These are phyloP conservation scores for Gracilinanus agilis DNA, from an alignment of 2,113 vertebrate species.

Conservation along the genomic window DNA sequence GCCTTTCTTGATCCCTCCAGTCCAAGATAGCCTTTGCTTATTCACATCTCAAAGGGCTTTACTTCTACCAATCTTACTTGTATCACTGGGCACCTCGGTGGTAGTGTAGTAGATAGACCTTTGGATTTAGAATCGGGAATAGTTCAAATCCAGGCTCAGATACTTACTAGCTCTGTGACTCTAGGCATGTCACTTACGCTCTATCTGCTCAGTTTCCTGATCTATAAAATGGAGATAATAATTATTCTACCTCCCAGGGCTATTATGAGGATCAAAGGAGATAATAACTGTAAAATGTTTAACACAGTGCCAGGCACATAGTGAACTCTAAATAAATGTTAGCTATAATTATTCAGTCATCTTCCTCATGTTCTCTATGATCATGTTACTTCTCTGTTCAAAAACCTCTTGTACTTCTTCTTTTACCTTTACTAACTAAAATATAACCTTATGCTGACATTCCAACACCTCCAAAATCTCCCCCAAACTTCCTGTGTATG, in stretches of 20 bases:
- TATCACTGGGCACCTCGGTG: background rate
- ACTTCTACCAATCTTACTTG: background rate
- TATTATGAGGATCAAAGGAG: no score
- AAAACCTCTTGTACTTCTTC: background rate
- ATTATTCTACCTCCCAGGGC: no score
- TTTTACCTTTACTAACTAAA: background rate
- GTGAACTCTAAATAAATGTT: background rate
- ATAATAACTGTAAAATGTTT: background rate
- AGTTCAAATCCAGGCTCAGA: background rate
- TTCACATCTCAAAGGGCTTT: background rate
- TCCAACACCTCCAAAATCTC: background rate
- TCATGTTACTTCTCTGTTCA: background rate
- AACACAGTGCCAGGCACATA: background rate
- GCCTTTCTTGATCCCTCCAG: background rate
- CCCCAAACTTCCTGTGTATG: background rate
- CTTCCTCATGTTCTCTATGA: background rate
- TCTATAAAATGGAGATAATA: background rate
- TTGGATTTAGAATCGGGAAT: background rate
- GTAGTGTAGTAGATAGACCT: background rate
- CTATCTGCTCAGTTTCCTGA: background rate
- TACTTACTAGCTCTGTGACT: background rate
- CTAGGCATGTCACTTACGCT: background rate
- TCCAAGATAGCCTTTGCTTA: background rate
- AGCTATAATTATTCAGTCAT: background rate
- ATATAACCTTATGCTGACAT: background rate